Base-by-base conservation (phyloP, 2,888 invertebrate species). In the Melanotus villosus region DNA sequence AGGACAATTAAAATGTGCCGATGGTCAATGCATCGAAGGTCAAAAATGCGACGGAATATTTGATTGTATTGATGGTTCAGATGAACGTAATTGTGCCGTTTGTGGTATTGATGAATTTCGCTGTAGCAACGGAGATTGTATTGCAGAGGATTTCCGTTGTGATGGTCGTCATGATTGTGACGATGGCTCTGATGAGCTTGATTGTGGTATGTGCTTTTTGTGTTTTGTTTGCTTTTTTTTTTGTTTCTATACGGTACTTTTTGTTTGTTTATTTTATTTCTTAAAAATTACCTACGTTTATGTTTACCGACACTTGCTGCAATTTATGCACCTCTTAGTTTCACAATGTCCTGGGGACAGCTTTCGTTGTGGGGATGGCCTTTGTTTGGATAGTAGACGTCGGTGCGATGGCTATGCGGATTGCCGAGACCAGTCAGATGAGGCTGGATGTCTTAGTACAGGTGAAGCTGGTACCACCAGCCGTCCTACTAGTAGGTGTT, bases 381-480 rank as follows among this genome's bases (percentile, higher is more conserved):
- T 68, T 43, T 71, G 71, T 26, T 65, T 71, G 68, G 71, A 71
- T 70, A 82, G 78, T 9, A 84, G 84, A 10, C 89, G 90, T 76
- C 84, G 84, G 60, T 94, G 94, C 79, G 90, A 94, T 79, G 85
- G 86, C 47, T 75, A 83, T 32, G 52, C 60, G 16, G 91, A 92
- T 80, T 92, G 92, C 78, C 72, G 79, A 30, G 91, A 92, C 79
- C 85, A 85, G 59, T 89, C 89, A 2, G 92, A 92, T 76, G 92
- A 92, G 83, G 14, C 45, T n/a, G 66, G 63, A 43, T 70, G 70
- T 45, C 7, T 26, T 26, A 7, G 26, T 26, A 26, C 7, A 26
- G 26, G 26, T 26, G 32, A 23, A 9, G 12, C 30, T 45, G 26
- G n/a, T 18, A 43, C 59, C 26, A 59, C 64, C n/a, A 16, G 14